Evolutionary conservation across 2,888 invertebrate genomes (phyloP).

Genomic region (Leucoptera coffeella): DNA sequence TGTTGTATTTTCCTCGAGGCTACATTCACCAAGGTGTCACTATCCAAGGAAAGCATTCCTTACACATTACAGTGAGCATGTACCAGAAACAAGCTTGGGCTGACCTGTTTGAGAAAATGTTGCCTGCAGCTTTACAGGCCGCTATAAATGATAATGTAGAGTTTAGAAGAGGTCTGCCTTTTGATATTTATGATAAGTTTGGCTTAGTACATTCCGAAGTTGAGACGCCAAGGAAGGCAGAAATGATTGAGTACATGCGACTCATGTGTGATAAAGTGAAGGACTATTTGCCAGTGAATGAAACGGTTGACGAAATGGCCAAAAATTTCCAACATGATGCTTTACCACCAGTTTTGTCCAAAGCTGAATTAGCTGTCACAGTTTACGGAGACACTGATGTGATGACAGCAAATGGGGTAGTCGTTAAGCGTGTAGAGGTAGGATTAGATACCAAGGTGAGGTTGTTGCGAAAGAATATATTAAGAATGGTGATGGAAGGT

Average conservation of each 20-base stretch:
- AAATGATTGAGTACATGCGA: conserved; percentile 47
- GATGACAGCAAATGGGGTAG: conserved; percentile 56
- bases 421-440: conserved; percentile 61
- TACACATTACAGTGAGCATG: conserved; percentile 91
- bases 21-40: conserved; percentile 82
- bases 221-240: conserved; percentile 27
- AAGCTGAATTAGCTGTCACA: conserved; percentile 62
- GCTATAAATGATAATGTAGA: conserved; percentile 67
- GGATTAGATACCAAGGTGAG: conserved; percentile 58
- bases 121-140: conserved; percentile 68
- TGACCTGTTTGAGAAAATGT: conserved; percentile 75
- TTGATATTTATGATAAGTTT: conserved; percentile 67
- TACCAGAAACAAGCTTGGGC: conserved; percentile 89
- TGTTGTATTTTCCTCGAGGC: conserved; percentile 90
- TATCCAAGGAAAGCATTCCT: conserved; percentile 73
- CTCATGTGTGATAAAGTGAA: conserved; percentile 55
- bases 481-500: conserved; percentile 58
- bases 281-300: conserved; percentile 61
- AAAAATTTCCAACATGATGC: conserved; percentile 80
- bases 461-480: conserved; percentile 51
- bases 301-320: conserved; percentile 81
- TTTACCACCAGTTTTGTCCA: conserved; percentile 73
- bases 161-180: conserved; percentile 73
- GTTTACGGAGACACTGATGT: conserved; percentile 67
- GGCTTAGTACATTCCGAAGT: conserved; percentile 63